Conservation (phyloP, 2,113 vertebrate species). For the Zeus faber region DNA sequence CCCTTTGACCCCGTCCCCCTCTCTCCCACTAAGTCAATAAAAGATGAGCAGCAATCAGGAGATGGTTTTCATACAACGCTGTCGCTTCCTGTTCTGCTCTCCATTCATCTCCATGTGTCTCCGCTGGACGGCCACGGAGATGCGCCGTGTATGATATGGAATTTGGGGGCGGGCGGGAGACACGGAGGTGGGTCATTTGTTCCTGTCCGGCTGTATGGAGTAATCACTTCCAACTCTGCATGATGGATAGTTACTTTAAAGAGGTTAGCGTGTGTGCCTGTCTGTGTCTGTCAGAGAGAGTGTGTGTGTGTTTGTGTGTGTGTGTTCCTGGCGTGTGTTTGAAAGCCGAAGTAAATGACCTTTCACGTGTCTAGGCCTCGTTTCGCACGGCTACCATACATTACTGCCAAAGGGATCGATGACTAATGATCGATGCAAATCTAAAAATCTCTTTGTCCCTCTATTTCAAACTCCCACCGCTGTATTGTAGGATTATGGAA, state of each 20-base stretch:
- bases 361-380: background rate
- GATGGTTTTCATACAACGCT: constrained; percentile 51
- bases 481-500: background rate
- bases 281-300: constrained; percentile 10
- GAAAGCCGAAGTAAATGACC: background rate
- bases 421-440: constrained; percentile 3
- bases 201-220: constrained; percentile 15
- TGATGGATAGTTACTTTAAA: constrained; percentile 34
- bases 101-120: constrained; percentile 55
- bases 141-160: constrained; percentile 16
- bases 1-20: constrained; percentile 52
- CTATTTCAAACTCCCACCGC: background rate
- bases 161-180: background rate
- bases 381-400: background rate
- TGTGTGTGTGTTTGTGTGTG: background rate
- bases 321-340: background rate
- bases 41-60: constrained; percentile 67
- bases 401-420: background rate
- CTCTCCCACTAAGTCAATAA: constrained; percentile 54
- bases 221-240: constrained; percentile 24
- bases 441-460: constrained; percentile 41
- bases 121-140: constrained; percentile 30
- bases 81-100: constrained; percentile 32
- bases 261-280: constrained; percentile 4
- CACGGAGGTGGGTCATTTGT: constrained; percentile 28